Conservation (phyloP, 2,113 vertebrate species). For the Pseudolaguvia tuberculata region DNA sequence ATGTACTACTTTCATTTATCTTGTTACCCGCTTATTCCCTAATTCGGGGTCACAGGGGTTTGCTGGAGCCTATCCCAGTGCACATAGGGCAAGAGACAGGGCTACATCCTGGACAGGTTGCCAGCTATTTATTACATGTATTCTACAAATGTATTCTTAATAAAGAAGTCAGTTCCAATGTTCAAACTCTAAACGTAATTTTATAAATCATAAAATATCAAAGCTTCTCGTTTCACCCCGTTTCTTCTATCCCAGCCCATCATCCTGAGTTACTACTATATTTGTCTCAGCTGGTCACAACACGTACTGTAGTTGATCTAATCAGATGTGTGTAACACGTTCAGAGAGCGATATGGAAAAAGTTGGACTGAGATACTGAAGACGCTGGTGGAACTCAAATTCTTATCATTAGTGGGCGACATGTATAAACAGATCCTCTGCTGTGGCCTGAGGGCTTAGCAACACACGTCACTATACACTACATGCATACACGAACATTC, state of each 20-base stretch:
- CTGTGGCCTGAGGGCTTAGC: slow-evolving; percentile 25
- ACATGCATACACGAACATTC: slow-evolving; percentile 10
- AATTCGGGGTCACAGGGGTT: no score
- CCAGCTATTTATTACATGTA: no score
- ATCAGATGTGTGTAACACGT: slow-evolving; percentile 40
- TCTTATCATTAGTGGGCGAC: slow-evolving; percentile 51
- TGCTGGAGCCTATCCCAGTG: no score
- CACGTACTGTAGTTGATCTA: slow-evolving; percentile 34
- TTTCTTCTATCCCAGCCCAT: background rate
- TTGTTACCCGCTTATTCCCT: no score
- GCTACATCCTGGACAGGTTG: no score
- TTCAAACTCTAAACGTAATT: background rate
- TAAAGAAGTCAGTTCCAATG: background rate
- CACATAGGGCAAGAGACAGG: no score
- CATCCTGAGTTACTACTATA: slow-evolving; percentile 19
- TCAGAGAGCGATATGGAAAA: slow-evolving; percentile 19
- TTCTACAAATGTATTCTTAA: no score
- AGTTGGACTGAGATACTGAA: slow-evolving; percentile 32
- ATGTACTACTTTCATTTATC: no score
- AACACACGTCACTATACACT: slow-evolving; percentile 23
- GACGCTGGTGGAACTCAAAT: slow-evolving; percentile 43
- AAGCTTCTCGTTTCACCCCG: background rate
- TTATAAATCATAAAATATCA: background rate
- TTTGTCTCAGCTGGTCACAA: slow-evolving; percentile 35
- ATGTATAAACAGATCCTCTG: slow-evolving; percentile 47